Evolutionary conservation across 2,888 invertebrate species (phyloP).

Genomic region (Caenorhabditis wallacei): DNA sequence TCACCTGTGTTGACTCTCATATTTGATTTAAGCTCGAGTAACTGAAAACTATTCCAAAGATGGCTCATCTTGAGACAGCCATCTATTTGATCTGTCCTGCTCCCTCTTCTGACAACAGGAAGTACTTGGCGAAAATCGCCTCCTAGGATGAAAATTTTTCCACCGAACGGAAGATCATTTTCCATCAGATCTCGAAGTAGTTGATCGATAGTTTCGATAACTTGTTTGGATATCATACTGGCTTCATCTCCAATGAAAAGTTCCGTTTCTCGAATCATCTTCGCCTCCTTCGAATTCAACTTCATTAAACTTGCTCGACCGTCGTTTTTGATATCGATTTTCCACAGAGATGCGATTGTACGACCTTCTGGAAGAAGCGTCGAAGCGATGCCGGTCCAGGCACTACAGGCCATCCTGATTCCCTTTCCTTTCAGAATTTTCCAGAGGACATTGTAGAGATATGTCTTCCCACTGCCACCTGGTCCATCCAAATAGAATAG

Average conservation of each 20-base stretch:
- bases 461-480: conserved; percentile 84
- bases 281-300: conserved; percentile 26
- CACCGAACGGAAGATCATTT: conserved; percentile 54
- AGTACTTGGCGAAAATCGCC: conserved; percentile 65
- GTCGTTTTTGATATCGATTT: conserved; percentile 31
- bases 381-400: conserved; percentile 85
- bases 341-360: conserved; percentile 84
- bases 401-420: conserved; percentile 68
- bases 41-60: conserved; percentile 26
- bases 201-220: conserved; percentile 17
- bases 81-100: conserved; percentile 17
- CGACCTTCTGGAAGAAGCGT: conserved; percentile 84
- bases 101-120: conserved; percentile 45
- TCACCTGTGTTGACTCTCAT: conserved; percentile 22
- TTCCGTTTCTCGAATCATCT: conserved; percentile 9
- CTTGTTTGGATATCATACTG: conserved; percentile 57
- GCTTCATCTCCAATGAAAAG: conserved; percentile 64
- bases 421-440: conserved; percentile 78
- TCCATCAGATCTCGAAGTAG: conserved; percentile 37
- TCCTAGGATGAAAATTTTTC: conserved; percentile 49
- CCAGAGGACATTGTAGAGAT: conserved; percentile 83
- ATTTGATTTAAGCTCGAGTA: conserved; percentile 28
- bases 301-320: conserved; percentile 1
- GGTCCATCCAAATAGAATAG: conserved; percentile 83
- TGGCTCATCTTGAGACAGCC: conserved; percentile 40